These are phyloP conservation scores for Saguinus imperator DNA, from an alignment of 2,113 vertebrate genomes.

Conservation along the genomic window DNA sequence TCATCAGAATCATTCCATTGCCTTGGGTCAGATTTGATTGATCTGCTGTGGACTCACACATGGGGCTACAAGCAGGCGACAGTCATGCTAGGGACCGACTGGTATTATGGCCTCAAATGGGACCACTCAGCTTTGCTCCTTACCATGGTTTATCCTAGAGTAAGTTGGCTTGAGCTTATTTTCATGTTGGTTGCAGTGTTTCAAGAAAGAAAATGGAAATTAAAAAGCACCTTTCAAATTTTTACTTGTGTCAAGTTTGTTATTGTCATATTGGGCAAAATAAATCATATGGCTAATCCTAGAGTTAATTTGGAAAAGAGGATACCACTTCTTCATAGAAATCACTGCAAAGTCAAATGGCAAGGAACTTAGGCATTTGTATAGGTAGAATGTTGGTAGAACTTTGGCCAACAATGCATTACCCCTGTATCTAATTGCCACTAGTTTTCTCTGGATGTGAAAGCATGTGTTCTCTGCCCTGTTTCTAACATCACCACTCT, in stretches of 20 bases:
- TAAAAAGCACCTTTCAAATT: neutral
- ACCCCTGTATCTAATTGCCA: neutral
- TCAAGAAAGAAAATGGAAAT: neutral
- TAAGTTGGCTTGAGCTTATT: neutral
- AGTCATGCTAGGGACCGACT: neutral
- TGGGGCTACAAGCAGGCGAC: neutral
- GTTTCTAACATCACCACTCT: neutral
- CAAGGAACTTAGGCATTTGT: neutral
- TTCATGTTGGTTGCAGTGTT: neutral
- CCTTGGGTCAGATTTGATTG: neutral
- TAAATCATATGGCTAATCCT: neutral
- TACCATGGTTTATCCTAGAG: neutral
- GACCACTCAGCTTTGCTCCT: neutral
- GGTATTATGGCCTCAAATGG: neutral
- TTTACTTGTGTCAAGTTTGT: neutral
- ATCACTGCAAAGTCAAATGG: neutral
- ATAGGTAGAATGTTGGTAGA: neutral
- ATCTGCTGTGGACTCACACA: neutral
- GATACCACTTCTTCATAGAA: neutral
- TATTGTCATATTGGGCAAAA: neutral
- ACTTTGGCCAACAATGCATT: neutral
- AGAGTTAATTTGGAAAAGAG: neutral
- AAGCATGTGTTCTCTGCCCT: neutral
- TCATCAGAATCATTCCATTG: neutral
- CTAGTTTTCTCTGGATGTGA: neutral